These are phyloP conservation scores for Spialia ferax DNA, from an alignment of 2,888 invertebrate genomes.

Conservation along the genomic window DNA sequence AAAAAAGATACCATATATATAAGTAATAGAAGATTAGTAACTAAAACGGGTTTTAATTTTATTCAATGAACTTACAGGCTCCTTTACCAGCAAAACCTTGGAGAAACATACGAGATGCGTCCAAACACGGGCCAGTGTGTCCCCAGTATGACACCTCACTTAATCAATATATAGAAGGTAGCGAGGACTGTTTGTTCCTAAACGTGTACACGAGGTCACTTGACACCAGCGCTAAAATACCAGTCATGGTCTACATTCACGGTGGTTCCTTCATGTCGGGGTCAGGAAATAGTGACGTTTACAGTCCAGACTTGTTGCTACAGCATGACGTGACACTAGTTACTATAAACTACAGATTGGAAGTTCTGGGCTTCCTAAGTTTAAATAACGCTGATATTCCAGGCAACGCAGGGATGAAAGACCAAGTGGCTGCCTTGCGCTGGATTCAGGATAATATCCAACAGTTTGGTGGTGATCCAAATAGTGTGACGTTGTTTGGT, in stretches of 20 bases:
- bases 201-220: constrained; percentile 62
- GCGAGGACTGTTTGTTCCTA: constrained; percentile 65
- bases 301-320: constrained; percentile 65
- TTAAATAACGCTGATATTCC: constrained; percentile 64
- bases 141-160: constrained; percentile 58
- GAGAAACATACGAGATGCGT: constrained; percentile 65
- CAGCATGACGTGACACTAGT: constrained; percentile 57
- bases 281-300: constrained; percentile 56
- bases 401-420: constrained; percentile 74
- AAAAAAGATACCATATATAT: too few relatives aligned
- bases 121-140: constrained; percentile 61
- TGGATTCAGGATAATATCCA: constrained; percentile 68
- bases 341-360: constrained; percentile 75
- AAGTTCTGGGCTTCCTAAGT: constrained; percentile 58
- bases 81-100: constrained; percentile 64
- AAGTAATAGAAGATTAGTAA: too few relatives aligned
- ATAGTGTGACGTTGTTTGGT: constrained; percentile 73
- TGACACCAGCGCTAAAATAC: constrained; percentile 50
- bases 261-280: constrained; percentile 66
- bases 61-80: constrained; percentile 55
- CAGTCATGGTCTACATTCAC: constrained; percentile 72
- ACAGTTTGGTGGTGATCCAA: constrained; percentile 67
- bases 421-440: constrained; percentile 66
- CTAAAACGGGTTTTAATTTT: not conserved
- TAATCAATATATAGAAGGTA: constrained; percentile 50